Evolutionary conservation across 2,113 vertebrate species (phyloP).

Genomic region (Albula goreensis): DNA sequence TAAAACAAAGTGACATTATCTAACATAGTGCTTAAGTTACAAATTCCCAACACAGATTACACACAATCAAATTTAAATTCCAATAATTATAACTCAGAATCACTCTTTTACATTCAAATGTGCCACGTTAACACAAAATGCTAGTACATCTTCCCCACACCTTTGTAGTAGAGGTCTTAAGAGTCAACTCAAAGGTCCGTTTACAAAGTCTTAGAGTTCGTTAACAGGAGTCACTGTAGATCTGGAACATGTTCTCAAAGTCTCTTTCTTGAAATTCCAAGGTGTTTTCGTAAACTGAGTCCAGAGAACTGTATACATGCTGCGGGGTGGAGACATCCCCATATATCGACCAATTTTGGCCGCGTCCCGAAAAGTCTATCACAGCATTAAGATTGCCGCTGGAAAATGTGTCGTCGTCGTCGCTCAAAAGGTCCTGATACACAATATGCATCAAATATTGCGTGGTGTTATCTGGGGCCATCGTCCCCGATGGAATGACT

Average conservation of each 20-base stretch:
- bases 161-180: slow-evolving; percentile 34
- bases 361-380: background rate
- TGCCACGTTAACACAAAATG: slow-evolving; percentile 5
- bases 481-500: background rate
- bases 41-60: background rate
- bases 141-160: slow-evolving; percentile 49
- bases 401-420: fast-evolving
- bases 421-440: slow-evolving; percentile 52
- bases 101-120: background rate
- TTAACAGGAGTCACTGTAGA: background rate
- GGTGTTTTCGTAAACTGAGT: slow-evolving; percentile 45
- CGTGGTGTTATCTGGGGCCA: slow-evolving; percentile 63
- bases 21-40: slow-evolving; percentile 4
- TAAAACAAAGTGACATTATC: background rate
- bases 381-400: background rate
- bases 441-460: slow-evolving; percentile 68
- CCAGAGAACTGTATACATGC: slow-evolving; percentile 8
- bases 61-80: background rate
- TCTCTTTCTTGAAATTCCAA: slow-evolving; percentile 64
- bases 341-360: background rate
- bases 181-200: background rate
- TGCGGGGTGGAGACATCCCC: slow-evolving; percentile 14
- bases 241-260: slow-evolving; percentile 60
- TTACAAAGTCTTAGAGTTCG: background rate
- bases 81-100: background rate